Evolutionary conservation across 2,113 vertebrate species (phyloP).

Genomic region (Siphamia tubifer): DNA sequence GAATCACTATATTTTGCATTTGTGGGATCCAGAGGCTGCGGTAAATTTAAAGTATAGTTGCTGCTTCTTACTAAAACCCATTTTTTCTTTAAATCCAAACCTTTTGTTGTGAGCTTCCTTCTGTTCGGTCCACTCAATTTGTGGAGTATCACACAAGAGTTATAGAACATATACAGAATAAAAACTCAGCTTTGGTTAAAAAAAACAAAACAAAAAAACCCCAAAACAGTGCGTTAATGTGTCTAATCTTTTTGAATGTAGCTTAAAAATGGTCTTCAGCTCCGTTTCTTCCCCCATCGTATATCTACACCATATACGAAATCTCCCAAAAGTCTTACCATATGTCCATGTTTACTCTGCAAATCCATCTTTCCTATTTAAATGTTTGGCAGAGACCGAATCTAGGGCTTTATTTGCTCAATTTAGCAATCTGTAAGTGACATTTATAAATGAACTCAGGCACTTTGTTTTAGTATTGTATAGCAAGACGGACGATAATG

Average conservation of each 20-base stretch:
- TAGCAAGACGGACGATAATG: background rate
- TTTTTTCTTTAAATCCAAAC: constrained; percentile 18
- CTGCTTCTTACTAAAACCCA: constrained; percentile 4
- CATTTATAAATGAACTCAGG: constrained; percentile 33
- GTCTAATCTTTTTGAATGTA: background rate
- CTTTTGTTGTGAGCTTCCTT: constrained; percentile 17
- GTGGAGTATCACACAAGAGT: constrained; percentile 17
- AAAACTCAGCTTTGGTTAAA: constrained; percentile 20
- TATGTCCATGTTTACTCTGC: constrained; percentile 60
- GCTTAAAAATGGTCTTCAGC: constrained; percentile 28
- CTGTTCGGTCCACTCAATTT: constrained; percentile 39
- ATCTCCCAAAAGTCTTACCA: constrained; percentile 55
- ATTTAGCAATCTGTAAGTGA: constrained; percentile 42
- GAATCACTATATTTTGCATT: background rate
- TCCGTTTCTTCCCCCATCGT: background rate
- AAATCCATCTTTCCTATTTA: constrained; percentile 59
- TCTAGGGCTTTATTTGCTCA: constrained; percentile 52
- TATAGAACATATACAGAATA: constrained; percentile 28
- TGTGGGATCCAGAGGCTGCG: background rate
- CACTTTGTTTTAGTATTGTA: background rate
- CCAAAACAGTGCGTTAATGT: constrained; percentile 8
- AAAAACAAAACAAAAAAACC: too few species aligned
- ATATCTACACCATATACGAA: constrained; percentile 20
- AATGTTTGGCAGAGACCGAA: constrained; percentile 47
- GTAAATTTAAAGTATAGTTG: background rate